phyloP scores from a whole-genome alignment of 2,113 vertebrate genomes.

The zebrafish (Danio rerio) region GRCz12tu NC_133186.1:21162501-21163000 shows the following conservation, averaged over 20 bases:
- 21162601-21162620: slow-evolving; percentile 27
- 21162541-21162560: slow-evolving; percentile 58
- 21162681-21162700: background rate
- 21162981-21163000: too few species aligned
- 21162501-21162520: slow-evolving; percentile 49
- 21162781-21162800: too few species aligned
- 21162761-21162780: too few species aligned
- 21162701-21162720: background rate
- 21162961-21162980: too few species aligned
- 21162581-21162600: slow-evolving; percentile 24
- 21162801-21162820: too few species aligned
- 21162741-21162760: background rate
- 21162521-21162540: slow-evolving; percentile 48
- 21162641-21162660: slow-evolving; percentile 16
- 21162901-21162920: too few species aligned
- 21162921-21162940: too few species aligned
- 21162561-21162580: slow-evolving; percentile 46
- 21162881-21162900: too few species aligned
- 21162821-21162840: too few species aligned
- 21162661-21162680: slow-evolving; percentile 5
- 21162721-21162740: background rate
- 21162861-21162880: too few species aligned
- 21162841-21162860: too few species aligned
- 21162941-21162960: too few species aligned
- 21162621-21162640: slow-evolving; percentile 22